A percentile compares a stretch with the other conserved stretches of the same genome.
Conservation (phyloP, 1,140 invertebrate species). For the Manduca sexta region DNA sequence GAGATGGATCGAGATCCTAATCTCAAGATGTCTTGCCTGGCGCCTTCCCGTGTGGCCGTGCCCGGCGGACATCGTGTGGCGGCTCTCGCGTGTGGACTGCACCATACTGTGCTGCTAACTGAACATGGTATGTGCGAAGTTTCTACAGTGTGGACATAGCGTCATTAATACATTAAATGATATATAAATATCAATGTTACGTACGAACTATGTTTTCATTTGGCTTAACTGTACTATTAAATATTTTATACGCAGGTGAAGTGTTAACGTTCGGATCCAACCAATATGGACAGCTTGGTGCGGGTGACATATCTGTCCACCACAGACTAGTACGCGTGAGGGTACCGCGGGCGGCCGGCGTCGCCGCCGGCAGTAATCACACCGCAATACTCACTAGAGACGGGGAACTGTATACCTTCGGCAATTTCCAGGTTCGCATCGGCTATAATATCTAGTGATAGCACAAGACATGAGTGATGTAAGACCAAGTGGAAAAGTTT, state of each 20-base stretch:
- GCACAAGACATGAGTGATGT: no score
- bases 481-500: no score
- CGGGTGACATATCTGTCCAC: constrained; percentile 86
- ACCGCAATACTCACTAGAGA: constrained; percentile 91
- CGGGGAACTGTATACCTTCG: constrained; percentile 96
- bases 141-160: no score
- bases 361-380: constrained; percentile 96
- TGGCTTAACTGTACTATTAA: no score
- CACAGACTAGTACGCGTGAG: constrained; percentile 85
- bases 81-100: constrained; percentile 91
- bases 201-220: no score
- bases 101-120: constrained; percentile 84
- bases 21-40: constrained; percentile 78
- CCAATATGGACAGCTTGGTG: constrained; percentile 94
- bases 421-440: constrained; percentile 84
- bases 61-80: constrained; percentile 80
- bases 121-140: constrained; percentile 61
- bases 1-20: constrained; percentile 78
- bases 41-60: constrained; percentile 84
- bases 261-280: constrained; percentile 96
- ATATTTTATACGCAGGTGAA: constrained; percentile 39
- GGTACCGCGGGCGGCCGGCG: constrained; percentile 80
- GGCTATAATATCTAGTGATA: not conserved
- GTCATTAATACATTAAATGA: no score
- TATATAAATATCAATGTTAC: no score